Percentiles rank a stretch among this genome's conserved stretches.
Conservation (phyloP, 1,140 invertebrate species). For the Drosophila sproati region DNA sequence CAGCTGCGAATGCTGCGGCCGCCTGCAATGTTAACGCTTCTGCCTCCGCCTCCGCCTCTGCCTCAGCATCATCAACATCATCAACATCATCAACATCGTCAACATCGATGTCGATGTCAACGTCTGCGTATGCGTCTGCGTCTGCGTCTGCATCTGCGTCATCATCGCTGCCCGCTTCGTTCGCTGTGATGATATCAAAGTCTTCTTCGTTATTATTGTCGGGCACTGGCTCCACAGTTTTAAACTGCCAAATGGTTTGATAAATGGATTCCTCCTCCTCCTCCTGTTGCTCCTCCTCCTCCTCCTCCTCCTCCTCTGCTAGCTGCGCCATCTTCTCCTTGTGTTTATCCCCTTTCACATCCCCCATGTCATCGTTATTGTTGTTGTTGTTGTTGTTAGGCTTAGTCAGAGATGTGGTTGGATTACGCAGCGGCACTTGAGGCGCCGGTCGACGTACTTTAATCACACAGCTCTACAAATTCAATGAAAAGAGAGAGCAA, state of each 20-base stretch:
- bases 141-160: slow-evolving; percentile 31
- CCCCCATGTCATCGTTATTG: background rate
- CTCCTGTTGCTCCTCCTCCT: slow-evolving; percentile 1
- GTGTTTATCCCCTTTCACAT: too few relatives aligned
- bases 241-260: slow-evolving; percentile 83
- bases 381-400: background rate
- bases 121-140: slow-evolving; percentile 16
- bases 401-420: slow-evolving; percentile 56
- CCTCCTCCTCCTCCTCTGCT: background rate
- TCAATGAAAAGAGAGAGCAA: slow-evolving; percentile 20
- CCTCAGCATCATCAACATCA: slow-evolving; percentile 9
- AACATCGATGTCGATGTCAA: slow-evolving; percentile 22
- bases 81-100: slow-evolving; percentile 23
- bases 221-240: slow-evolving; percentile 62
- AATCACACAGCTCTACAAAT: slow-evolving; percentile 63
- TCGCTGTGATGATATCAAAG: slow-evolving; percentile 51
- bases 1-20: slow-evolving; percentile 62
- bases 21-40: slow-evolving; percentile 55
- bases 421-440: slow-evolving; percentile 72
- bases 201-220: slow-evolving; percentile 55
- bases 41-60: background rate
- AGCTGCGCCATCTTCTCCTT: background rate
- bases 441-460: slow-evolving; percentile 71
- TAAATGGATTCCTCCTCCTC: slow-evolving; percentile 78
- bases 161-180: slow-evolving; percentile 52